Conservation (phyloP, 2,888 invertebrate genomes). For the Luperina testacea region DNA sequence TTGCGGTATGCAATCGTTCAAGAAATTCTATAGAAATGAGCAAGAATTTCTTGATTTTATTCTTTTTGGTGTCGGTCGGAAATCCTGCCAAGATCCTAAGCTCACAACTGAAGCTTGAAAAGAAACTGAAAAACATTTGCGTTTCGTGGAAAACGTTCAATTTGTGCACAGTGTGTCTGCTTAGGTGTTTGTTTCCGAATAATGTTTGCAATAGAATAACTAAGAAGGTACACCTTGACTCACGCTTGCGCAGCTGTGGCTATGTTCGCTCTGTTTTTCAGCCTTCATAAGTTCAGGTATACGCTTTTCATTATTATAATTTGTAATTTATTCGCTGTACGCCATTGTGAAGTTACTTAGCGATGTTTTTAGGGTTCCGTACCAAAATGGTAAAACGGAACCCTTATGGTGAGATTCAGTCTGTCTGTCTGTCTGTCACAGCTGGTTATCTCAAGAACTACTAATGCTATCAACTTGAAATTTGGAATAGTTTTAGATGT, state of each 20-base stretch:
- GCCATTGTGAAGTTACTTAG: conserved; percentile 45
- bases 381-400: too few species aligned
- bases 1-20: conserved; percentile 9
- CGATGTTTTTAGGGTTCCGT: conserved; percentile 6
- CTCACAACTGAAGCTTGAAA: conserved; percentile 12
- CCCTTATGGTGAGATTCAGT: too few species aligned
- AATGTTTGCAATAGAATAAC: conserved; percentile 48
- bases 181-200: conserved; percentile 43
- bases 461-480: too few species aligned
- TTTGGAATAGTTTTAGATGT: too few species aligned
- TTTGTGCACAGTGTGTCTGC: neutral
- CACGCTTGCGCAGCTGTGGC: conserved; percentile 62
- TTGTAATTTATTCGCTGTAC: conserved; percentile 60
- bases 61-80: neutral
- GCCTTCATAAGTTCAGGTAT: conserved; percentile 57
- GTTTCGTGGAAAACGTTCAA: conserved; percentile 29
- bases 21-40: neutral
- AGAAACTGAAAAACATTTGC: conserved; percentile 8
- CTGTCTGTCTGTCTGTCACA: too few species aligned
- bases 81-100: conserved; percentile 12
- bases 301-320: conserved; percentile 53
- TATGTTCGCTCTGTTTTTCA: conserved; percentile 60
- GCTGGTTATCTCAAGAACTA: too few species aligned
- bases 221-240: conserved; percentile 41
- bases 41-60: neutral